phyloP scores from a whole-genome alignment of 1,140 invertebrate species.

The Magallana angulata region DNA sequence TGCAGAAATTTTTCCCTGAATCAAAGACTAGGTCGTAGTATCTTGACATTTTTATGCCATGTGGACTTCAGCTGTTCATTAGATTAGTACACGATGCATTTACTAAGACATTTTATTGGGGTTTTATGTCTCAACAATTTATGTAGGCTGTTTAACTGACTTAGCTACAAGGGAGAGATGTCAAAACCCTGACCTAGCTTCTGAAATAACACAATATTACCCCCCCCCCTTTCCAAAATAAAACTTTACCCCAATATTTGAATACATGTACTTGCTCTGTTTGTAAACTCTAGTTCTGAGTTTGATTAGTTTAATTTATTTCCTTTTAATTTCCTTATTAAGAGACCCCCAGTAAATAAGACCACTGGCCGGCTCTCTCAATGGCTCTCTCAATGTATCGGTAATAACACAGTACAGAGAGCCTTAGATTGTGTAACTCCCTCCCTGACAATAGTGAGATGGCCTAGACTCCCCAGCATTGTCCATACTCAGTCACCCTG shows the following conservation, averaged over 20 bases:
- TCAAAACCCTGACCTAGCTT: too few species aligned
- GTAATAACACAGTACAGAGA: background rate
- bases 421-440: background rate
- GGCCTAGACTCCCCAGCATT: background rate
- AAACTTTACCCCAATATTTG: too few species aligned
- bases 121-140: background rate
- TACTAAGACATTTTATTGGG: background rate
- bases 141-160: too few species aligned
- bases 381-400: too few species aligned
- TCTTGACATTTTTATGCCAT: slow-evolving; percentile 30
- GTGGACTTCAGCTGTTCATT: slow-evolving; percentile 16
- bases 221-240: too few species aligned
- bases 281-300: too few species aligned
- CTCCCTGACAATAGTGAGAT: background rate
- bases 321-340: background rate
- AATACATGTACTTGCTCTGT: too few species aligned
- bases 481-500: background rate
- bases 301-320: background rate
- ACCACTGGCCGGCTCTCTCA: background rate
- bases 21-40: too few species aligned
- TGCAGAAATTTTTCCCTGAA: too few species aligned
- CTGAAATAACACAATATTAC: too few species aligned
- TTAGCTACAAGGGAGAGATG: too few species aligned
- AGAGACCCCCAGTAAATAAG: background rate
- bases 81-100: background rate